These are phyloP conservation scores for Rhagologus leucostigma DNA, from an alignment of 2,113 vertebrate genomes.

Conservation along the genomic window DNA sequence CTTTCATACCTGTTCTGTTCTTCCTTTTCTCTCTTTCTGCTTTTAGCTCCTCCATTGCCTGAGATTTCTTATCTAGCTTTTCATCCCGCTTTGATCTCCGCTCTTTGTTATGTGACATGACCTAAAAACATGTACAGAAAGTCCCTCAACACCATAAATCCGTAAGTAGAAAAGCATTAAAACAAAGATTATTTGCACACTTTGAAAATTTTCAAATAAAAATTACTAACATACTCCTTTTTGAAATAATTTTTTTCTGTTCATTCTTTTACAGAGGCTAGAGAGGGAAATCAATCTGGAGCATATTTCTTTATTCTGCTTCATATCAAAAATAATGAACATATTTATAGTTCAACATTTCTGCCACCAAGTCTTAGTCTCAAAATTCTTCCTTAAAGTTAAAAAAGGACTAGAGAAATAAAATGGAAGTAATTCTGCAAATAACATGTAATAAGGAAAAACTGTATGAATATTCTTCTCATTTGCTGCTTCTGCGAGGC, in stretches of 20 bases:
- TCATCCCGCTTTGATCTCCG: slow-evolving; percentile 94
- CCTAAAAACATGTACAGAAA: slow-evolving; percentile 69
- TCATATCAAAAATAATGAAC: neutral
- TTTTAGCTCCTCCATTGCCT: slow-evolving; percentile 98
- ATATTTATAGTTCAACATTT: neutral
- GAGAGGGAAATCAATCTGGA: neutral
- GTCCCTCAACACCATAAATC: neutral
- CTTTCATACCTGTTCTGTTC: slow-evolving; percentile 88
- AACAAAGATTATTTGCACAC: neutral
- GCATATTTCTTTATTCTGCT: neutral
- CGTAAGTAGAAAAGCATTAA: neutral
- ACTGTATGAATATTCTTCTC: neutral
- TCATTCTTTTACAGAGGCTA: neutral
- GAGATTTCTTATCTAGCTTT: slow-evolving; percentile 97
- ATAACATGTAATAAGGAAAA: neutral
- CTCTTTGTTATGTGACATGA: slow-evolving; percentile 98
- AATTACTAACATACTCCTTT: neutral
- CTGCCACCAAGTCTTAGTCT: neutral
- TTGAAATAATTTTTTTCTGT: neutral
- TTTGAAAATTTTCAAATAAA: neutral
- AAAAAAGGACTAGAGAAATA: neutral
- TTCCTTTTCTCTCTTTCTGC: slow-evolving; percentile 97
- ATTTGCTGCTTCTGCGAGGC: neutral
- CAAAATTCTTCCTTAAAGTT: neutral
- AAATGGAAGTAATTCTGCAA: neutral